Evolutionary conservation across 2,113 vertebrate species (phyloP).

Genomic region (Carlito syrichta): DNA sequence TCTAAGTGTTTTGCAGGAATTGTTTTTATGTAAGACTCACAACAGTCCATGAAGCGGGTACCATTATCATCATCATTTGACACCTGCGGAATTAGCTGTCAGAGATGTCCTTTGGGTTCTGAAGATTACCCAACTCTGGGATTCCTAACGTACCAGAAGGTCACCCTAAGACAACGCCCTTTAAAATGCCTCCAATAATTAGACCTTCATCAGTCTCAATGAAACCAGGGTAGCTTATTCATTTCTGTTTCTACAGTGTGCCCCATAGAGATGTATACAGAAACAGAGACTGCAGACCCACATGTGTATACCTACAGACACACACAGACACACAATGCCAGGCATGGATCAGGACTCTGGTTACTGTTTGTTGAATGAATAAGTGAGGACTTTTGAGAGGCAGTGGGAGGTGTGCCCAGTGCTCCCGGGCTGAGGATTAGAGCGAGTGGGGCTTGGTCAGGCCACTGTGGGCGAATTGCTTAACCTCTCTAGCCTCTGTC

Average conservation of each 20-base stretch:
- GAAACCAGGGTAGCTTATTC: background rate
- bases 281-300: too few relatives aligned
- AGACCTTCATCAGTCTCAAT: accelerated
- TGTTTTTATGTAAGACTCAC: background rate
- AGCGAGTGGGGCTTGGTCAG: background rate
- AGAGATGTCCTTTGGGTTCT: background rate
- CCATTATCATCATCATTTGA: background rate
- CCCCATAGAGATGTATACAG: too few relatives aligned
- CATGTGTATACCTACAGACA: too few relatives aligned
- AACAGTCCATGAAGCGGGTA: background rate
- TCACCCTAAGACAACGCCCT: background rate
- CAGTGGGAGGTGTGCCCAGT: too few relatives aligned
- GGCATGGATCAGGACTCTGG: background rate
- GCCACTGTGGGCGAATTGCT: background rate
- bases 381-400: background rate
- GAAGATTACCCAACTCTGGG: background rate
- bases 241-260: background rate
- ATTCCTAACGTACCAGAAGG: background rate
- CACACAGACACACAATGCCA: too few relatives aligned
- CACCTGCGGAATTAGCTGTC: background rate
- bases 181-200: background rate
- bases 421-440: background rate
- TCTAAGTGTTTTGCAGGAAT: background rate
- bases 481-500: background rate
- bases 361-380: background rate